phyloP scores from a whole-genome alignment of 1,140 invertebrate species.

The Diachasmimorpha longicaudata region DNA sequence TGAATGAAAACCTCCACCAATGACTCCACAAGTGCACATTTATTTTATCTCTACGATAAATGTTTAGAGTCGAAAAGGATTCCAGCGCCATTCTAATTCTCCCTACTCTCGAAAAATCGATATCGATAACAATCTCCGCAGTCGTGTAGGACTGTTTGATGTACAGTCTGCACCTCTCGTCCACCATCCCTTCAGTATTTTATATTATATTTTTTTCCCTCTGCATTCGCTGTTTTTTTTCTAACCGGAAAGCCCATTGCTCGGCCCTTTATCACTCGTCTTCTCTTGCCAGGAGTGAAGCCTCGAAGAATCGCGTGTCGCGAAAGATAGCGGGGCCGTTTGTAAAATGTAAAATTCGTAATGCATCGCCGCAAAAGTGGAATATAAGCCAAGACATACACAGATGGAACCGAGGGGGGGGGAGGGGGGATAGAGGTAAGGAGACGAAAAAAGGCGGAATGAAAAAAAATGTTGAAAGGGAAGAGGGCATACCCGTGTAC shows the following conservation, averaged over 20 bases:
- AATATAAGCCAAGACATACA: constrained; percentile 55
- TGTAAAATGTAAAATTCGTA: constrained; percentile 62
- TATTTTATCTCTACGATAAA: constrained; percentile 20
- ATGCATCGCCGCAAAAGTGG: constrained; percentile 60
- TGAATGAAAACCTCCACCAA: constrained; percentile 6
- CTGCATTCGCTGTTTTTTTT: background rate
- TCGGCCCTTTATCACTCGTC: constrained; percentile 43
- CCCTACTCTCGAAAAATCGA: constrained; percentile 11
- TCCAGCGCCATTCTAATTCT: constrained; percentile 9
- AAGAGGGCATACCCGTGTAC: constrained; percentile 51
- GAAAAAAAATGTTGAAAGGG: constrained; percentile 22
- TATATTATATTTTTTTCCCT: constrained; percentile 16
- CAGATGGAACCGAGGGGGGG: constrained; percentile 31
- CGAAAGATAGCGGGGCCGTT: constrained; percentile 55
- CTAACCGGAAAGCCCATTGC: constrained; percentile 24
- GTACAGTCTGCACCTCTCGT: constrained; percentile 6
- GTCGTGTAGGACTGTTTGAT: constrained; percentile 22
- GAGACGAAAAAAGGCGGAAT: background rate
- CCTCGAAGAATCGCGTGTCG: constrained; percentile 53
- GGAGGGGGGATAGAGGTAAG: background rate
- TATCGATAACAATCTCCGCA: constrained; percentile 20
- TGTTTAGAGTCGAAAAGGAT: background rate
- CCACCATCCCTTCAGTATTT: background rate
- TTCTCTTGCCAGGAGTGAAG: constrained; percentile 27
- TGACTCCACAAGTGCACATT: background rate